Base-by-base conservation (phyloP, 2,888 invertebrate species). In the Eurois occulta region DNA sequence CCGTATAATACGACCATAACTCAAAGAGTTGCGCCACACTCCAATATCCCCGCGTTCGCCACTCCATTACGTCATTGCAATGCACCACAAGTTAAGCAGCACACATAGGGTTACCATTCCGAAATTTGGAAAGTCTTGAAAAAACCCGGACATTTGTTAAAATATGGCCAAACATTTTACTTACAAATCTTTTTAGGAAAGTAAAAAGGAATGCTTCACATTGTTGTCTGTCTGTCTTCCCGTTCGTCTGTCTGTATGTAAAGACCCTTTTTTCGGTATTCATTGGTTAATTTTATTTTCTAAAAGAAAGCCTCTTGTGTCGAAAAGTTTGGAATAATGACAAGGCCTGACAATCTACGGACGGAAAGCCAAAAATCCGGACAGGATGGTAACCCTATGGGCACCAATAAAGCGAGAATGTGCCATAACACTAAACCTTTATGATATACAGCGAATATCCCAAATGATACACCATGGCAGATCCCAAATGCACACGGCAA, bases 351-450 rank as follows among this genome's bases (percentile, higher is more conserved):
- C 64, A 24, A 11, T 8, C 2, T 60, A 8, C 60, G 8, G 32
- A 32, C 18, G 2, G 32, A 3, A 24, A 13, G 35, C 64, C 38
- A 6, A 38, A 13, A 38, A 7, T 41, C 41, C 41, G 18, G 41
- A 41, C 65, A 41, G 41, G 13, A 18, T 65, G 65, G 65, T 65
- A 65, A 28, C 65, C 65, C 65, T 65, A 65, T 65, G 65, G 55
- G 21, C 62, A 69, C 72, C 79, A 82, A 84, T 87, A 87, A 85
- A 72, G 58, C 64, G 78, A 38, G 72, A 77, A 78, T 70, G 72
- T 64, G 73, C 77, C 73, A 86, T 87, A 82, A 85, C 78, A 77
- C 72, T 88, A 86, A 86, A 85, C 85, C 84, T 84, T 84, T 85
- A 87, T 80, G 86, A 84, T 81, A 83, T 84, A 88, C 83, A 67